phyloP scores from a whole-genome alignment of 2,888 invertebrate genomes.

The Molorchus minor region DNA sequence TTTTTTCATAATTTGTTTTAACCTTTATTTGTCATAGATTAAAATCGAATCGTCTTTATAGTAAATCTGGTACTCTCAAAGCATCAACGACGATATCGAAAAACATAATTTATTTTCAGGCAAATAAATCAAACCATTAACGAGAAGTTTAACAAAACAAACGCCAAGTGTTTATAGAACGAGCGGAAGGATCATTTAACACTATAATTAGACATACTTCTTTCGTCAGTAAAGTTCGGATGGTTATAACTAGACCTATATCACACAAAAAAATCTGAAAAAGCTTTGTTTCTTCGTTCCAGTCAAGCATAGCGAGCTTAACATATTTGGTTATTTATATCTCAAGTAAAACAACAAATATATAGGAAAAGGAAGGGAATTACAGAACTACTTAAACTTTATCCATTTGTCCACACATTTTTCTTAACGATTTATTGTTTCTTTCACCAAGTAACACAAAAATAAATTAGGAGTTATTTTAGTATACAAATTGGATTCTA shows the following conservation, averaged over 20 bases:
- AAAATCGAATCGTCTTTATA: too few relatives aligned
- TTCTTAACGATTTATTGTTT: too few relatives aligned
- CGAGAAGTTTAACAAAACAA: conserved; percentile 16
- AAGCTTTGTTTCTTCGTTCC: conserved; percentile 2
- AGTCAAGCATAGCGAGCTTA: neutral
- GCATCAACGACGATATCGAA: neutral
- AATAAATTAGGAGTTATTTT: too few relatives aligned
- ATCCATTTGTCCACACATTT: neutral
- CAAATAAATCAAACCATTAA: conserved; percentile 18
- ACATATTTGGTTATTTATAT: neutral
- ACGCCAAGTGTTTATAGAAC: conserved; percentile 32
- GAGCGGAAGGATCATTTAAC: conserved; percentile 40
- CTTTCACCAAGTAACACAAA: too few relatives aligned
- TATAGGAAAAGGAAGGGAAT: neutral
- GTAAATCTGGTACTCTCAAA: too few relatives aligned
- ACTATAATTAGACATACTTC: conserved; percentile 17
- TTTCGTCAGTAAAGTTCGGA: conserved; percentile 10
- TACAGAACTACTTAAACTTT: neutral
- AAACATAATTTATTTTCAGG: conserved; percentile 4
- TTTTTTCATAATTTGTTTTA: too few relatives aligned
- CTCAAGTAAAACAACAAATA: neutral
- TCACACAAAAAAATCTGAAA: conserved; percentile 7
- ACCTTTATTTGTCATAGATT: too few relatives aligned
- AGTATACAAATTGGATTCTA: too few relatives aligned
- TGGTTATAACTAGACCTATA: neutral